phyloP scores from a whole-genome alignment of 2,888 invertebrate genomes.

The Lycophotia porphyrea region DNA sequence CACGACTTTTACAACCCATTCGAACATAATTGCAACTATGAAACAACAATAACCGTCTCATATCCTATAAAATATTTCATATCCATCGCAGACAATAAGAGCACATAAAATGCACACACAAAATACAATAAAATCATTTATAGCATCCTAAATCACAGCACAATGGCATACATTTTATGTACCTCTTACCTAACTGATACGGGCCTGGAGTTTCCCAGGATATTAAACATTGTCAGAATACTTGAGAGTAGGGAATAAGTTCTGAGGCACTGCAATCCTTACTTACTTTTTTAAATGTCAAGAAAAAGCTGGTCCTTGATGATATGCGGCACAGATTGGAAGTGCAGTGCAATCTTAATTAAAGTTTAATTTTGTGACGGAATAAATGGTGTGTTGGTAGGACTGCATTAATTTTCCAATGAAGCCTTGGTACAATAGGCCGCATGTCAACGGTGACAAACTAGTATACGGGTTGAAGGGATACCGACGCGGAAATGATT shows the following conservation, averaged over 20 bases:
- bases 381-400: not conserved
- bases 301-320: not conserved
- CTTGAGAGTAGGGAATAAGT: slow-evolving; percentile 39
- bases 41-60: slow-evolving; percentile 46
- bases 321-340: slow-evolving; percentile 5
- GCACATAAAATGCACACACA: slow-evolving; percentile 59
- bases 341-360: not conserved
- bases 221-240: slow-evolving; percentile 55
- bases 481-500: no score
- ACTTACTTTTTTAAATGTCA: slow-evolving; percentile 1
- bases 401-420: not conserved
- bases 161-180: slow-evolving; percentile 56
- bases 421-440: not conserved
- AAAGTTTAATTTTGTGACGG: not conserved
- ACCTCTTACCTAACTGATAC: slow-evolving; percentile 39
- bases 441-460: not conserved
- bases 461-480: no score
- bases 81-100: slow-evolving; percentile 45
- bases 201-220: slow-evolving; percentile 36
- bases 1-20: slow-evolving; percentile 9
- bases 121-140: slow-evolving; percentile 65
- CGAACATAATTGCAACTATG: slow-evolving; percentile 55
- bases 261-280: not conserved
- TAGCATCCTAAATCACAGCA: slow-evolving; percentile 55
- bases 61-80: slow-evolving; percentile 58